Evolutionary conservation across 2,113 vertebrate species (phyloP).

Genomic region (Lagopus leucura): DNA sequence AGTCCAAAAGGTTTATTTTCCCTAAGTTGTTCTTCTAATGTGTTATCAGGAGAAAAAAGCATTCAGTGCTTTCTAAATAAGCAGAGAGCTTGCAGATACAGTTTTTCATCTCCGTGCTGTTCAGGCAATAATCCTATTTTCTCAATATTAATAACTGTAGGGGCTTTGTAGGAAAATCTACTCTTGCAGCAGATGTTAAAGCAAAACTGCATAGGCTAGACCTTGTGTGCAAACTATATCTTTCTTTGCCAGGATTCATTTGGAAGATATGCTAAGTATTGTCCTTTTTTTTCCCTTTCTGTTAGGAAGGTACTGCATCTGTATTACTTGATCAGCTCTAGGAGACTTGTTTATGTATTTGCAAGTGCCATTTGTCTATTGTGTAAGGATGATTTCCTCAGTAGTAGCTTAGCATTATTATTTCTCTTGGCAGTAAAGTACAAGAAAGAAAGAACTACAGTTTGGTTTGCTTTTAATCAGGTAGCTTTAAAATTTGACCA

Average conservation of each 20-base stretch:
- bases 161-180: neutral
- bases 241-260: neutral
- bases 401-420: neutral
- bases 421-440: neutral
- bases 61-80: neutral
- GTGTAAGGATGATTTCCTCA: neutral
- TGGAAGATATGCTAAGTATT: neutral
- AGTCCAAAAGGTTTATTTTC: neutral
- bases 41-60: neutral
- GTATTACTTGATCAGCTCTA: neutral
- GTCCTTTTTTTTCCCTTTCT: fast-evolving
- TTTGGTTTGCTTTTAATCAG: neutral
- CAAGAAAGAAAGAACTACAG: neutral
- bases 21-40: neutral
- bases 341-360: neutral
- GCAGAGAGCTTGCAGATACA: slow-evolving; percentile 30
- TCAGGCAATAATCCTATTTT: slow-evolving; percentile 50
- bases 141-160: slow-evolving; percentile 41
- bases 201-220: neutral
- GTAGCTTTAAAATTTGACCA: neutral
- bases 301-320: neutral
- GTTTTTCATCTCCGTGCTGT: neutral
- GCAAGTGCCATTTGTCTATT: neutral
- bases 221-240: neutral
- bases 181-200: slow-evolving; percentile 26